Base-by-base conservation (phyloP, 2,888 invertebrate genomes). In the Carabus problematicus region DNA sequence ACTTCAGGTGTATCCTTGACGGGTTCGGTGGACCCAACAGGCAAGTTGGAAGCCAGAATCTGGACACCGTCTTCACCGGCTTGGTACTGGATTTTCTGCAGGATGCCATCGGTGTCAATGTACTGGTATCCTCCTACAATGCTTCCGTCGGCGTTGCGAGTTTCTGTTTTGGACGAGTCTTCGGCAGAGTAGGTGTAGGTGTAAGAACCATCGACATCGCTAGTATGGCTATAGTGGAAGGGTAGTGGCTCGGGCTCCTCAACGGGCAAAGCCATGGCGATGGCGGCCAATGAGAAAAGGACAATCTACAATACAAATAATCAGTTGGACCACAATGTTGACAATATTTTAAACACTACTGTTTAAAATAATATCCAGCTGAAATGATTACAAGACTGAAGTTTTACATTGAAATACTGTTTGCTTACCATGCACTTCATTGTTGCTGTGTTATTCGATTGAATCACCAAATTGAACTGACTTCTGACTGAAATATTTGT, bases 1-100 rank as follows among this genome's bases (percentile, higher is more conserved):
- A 77, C 76, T 72, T 78, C 77, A 1, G 75, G 73, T 7, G 76
- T 76, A 29, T 77, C 77, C 14, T 59, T 52, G 6, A 75, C 76
- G 42, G 73, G 71, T 8, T 54, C 68, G 12, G 59, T 64, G 40
- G 69, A 59, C 12, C 63, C 71, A 9, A 72, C 70, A 8, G 75
- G 75, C 43, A 75, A 40, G 59, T 73, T 73, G 66, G 71, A 68
- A 7, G 74, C 71, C 7, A 70, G 39, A 8, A 73, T 72, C 12
- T 69, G 58, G 63, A 73, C 75, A 4, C 76, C 76, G 8, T 73
- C 59, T 9, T 68, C 68, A n/a, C 73, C 74, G n/a, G 73, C 73
- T 7, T 73, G 59, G 47, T 71, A 72, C 67, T 73, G 70, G 29
- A 74, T 66, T 49, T 68, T 66, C 19, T 73, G 73, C 42, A 72